Percentiles rank a stretch among this genome's conserved stretches.
phyloP scores from a whole-genome alignment of 2,888 invertebrate species.

The Crioceris asparagi region DNA sequence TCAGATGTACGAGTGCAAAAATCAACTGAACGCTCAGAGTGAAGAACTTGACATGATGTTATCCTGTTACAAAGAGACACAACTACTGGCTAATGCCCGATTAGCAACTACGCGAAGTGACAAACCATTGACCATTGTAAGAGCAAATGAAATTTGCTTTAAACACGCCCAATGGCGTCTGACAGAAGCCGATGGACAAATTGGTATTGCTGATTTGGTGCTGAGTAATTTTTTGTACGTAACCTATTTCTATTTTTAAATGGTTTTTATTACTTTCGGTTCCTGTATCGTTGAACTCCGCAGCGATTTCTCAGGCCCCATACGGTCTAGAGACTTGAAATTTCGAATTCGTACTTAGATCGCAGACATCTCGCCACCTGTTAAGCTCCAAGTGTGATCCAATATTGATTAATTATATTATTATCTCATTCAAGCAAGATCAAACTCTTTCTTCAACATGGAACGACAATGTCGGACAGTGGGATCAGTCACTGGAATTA shows the following conservation, averaged over 20 bases:
- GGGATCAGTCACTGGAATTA: no score
- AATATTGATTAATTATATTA: not conserved
- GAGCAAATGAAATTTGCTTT: slow-evolving; percentile 92
- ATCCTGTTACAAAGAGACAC: slow-evolving; percentile 79
- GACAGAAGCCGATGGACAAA: slow-evolving; percentile 95
- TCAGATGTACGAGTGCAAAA: slow-evolving; percentile 80
- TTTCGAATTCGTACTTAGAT: no score
- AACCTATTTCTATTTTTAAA: no score
- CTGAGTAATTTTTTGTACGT: slow-evolving; percentile 86
- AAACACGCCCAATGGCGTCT: slow-evolving; percentile 97
- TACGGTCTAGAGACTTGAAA: no score
- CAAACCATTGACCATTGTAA: slow-evolving; percentile 64
- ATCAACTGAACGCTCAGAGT: slow-evolving; percentile 72
- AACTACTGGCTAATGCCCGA: slow-evolving; percentile 48
- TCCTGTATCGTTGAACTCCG: no score
- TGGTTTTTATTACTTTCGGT: no score
- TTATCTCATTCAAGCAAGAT: no score
- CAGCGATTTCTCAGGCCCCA: no score
- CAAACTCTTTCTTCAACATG: no score
- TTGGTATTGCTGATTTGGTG: slow-evolving; percentile 92
- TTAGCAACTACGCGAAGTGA: slow-evolving; percentile 55
- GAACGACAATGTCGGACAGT: no score
- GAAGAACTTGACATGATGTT: slow-evolving; percentile 95
- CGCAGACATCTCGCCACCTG: not conserved
- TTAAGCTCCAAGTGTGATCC: not conserved